These are phyloP conservation scores for Falcunculus frontatus DNA, from an alignment of 2,113 vertebrate genomes.

Conservation along the genomic window DNA sequence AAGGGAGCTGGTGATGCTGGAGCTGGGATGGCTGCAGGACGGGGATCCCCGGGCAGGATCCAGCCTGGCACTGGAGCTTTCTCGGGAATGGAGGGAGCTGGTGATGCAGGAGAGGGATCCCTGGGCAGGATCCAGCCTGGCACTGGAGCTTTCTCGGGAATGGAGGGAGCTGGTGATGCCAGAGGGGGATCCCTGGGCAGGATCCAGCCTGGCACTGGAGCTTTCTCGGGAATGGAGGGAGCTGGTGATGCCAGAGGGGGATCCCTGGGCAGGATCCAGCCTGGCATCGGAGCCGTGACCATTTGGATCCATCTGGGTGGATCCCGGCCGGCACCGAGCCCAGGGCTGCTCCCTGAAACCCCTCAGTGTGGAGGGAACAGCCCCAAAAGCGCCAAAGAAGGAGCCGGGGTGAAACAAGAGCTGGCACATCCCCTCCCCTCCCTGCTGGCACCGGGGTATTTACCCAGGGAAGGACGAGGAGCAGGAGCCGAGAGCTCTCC, in stretches of 20 bases:
- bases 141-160: too few species aligned
- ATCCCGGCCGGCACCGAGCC: neutral
- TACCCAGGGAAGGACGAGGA: neutral
- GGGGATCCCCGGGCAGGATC: neutral
- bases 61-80: fast-evolving
- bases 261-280: neutral
- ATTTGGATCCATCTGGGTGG: fast-evolving
- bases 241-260: neutral
- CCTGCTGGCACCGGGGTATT: neutral
- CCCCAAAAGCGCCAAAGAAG: neutral
- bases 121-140: too few species aligned
- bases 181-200: neutral
- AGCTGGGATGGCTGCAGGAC: too few species aligned
- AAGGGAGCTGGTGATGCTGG: neutral
- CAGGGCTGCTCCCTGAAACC: neutral
- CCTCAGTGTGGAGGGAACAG: fast-evolving
- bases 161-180: neutral
- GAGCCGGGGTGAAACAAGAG: neutral
- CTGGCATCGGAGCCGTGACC: fast-evolving
- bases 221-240: neutral
- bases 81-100: neutral
- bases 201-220: fast-evolving
- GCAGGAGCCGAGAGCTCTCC: neutral
- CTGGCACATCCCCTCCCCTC: neutral
- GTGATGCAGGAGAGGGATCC: too few species aligned